Evolutionary conservation across 1,140 invertebrate genomes (phyloP).

Genomic region (Orius insidiosus): DNA sequence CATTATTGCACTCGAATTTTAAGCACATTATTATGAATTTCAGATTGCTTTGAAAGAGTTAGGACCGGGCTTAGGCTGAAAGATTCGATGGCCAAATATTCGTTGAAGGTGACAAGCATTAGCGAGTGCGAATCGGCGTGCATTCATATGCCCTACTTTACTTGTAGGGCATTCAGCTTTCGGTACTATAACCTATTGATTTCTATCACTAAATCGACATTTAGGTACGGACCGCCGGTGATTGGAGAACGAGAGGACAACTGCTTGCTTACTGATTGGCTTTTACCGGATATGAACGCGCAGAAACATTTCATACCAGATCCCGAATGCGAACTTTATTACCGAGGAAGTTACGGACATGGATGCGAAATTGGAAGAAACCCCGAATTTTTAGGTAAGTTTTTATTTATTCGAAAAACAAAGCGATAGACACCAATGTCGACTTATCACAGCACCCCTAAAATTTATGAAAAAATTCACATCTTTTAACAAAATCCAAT

Average conservation of each 20-base stretch:
- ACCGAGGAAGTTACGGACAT: conserved; percentile 55
- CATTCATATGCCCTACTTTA: conserved; percentile 39
- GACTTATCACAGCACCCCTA: too few relatives aligned
- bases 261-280: conserved; percentile 54
- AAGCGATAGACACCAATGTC: neutral
- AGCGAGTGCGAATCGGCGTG: conserved; percentile 61
- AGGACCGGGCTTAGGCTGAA: conserved; percentile 48
- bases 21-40: too few relatives aligned
- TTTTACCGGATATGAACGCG: conserved; percentile 40
- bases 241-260: conserved; percentile 44
- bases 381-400: conserved; percentile 4
- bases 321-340: conserved; percentile 50
- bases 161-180: conserved; percentile 58
- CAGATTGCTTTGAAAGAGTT: conserved; percentile 66
- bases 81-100: conserved; percentile 38
- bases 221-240: conserved; percentile 41
- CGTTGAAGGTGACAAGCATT: conserved; percentile 42
- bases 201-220: too few relatives aligned
- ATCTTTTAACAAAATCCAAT: too few relatives aligned
- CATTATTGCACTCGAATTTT: conserved; percentile 12
- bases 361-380: conserved; percentile 48
- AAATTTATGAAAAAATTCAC: too few relatives aligned
- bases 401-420: neutral
- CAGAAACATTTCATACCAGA: conserved; percentile 36
- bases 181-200: conserved; percentile 32